Base-by-base conservation (phyloP, 2,113 vertebrate species). In the Epinephelus moara region DNA sequence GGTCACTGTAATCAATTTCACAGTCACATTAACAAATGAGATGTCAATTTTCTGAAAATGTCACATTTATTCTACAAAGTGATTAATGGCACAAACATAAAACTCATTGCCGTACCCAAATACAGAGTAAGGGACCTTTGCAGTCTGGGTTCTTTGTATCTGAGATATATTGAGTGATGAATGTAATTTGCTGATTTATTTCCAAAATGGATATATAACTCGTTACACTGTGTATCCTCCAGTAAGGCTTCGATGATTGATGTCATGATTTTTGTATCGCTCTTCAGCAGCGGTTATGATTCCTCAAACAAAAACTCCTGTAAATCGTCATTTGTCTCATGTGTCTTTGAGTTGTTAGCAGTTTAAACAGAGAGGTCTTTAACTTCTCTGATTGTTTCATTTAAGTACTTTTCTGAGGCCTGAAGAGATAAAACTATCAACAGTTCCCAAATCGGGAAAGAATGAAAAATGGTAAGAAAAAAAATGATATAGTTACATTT, bases 1-100 rank as follows among this genome's bases (percentile, higher is more conserved):
- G 62, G 78, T 57, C 71, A 64, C 59, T 75, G 75, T 75, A 73
- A 87, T 90, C 66, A 67, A 40, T 85, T 81, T 33, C 40, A 47
- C 10, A 50, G 70, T 71, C 73, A 70, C 55, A 40, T 75, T 80
- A 80, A 82, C 70, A 86, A 84, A 89, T 82, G 69, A 86, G 53
- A 56, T 73, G 76, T 74, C 81, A 71, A 1, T 63, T 81, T 67
- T 62, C 33, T 27, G 13, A 60, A 78, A 75, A 55, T 70, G 62
- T 81, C 80, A 71, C 78, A 85, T 76, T 87, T 68, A 70, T 72
- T 81, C 49, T 42, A 17, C 50, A 13, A 27, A 25, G n/a, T 83
- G 86, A 88, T 81, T 74, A 59, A 88, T 82, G 59, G 49, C 78
- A 45, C 55, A n/a, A 80, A 40, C 30, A 17, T 79, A 18, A 76